phyloP scores from a whole-genome alignment of 1,140 invertebrate genomes.

The Augochlora pura region DNA sequence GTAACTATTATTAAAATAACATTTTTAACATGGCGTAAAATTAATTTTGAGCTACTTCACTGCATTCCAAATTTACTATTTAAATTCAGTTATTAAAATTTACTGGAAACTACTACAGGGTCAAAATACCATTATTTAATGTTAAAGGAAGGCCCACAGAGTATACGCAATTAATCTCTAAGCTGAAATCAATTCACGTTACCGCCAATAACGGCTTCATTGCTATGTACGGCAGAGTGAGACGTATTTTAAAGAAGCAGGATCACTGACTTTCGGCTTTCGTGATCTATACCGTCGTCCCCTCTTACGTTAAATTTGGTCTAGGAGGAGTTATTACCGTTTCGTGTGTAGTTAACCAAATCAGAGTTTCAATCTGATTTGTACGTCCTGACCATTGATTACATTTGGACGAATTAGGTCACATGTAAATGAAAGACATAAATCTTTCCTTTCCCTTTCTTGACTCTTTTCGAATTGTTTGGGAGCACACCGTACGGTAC shows the following conservation, averaged over 20 bases:
- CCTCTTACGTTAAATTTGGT: constrained; percentile 59
- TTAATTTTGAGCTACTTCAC: no score
- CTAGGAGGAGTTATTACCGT: constrained; percentile 62
- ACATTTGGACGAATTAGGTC: constrained; percentile 62
- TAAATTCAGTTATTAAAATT: no score
- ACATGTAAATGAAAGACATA: constrained; percentile 67
- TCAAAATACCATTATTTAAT: no score
- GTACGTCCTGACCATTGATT: constrained; percentile 61
- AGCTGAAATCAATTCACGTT: background rate
- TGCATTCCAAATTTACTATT: no score
- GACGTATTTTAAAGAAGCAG: constrained; percentile 49
- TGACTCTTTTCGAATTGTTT: constrained; percentile 55
- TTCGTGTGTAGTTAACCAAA: constrained; percentile 65
- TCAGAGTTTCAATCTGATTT: constrained; percentile 63
- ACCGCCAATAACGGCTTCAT: constrained; percentile 32
- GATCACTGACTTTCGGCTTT: constrained; percentile 60
- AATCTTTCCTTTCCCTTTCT: constrained; percentile 50
- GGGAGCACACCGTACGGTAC: constrained; percentile 40
- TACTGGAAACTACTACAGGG: no score
- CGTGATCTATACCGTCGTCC: constrained; percentile 43
- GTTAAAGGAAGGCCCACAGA: no score
- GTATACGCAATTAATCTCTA: background rate
- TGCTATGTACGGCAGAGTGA: constrained; percentile 27
- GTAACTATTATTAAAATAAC: no score
- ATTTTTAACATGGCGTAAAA: no score